These are phyloP conservation scores for Tolypeutes matacus DNA, from an alignment of 2,797 vertebrate genomes.

Conservation along the genomic window DNA sequence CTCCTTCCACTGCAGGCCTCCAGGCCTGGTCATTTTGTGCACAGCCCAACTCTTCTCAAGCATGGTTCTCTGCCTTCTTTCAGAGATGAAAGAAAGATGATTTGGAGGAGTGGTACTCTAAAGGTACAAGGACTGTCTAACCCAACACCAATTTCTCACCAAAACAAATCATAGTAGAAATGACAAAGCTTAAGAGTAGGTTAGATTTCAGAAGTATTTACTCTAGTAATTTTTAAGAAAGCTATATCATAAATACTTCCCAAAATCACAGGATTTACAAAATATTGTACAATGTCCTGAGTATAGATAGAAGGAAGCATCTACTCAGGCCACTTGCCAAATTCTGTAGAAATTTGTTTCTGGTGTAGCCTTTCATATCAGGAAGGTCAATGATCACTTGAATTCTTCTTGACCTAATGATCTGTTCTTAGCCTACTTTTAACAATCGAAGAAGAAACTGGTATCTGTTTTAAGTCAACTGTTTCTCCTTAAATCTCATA, in stretches of 20 bases:
- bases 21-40: slow-evolving; percentile 42
- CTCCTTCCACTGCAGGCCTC: slow-evolving; percentile 13
- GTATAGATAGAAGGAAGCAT: slow-evolving; percentile 77
- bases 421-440: slow-evolving; percentile 80
- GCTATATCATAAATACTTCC: slow-evolving; percentile 81
- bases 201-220: slow-evolving; percentile 81
- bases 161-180: slow-evolving; percentile 81
- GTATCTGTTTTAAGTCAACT: slow-evolving; percentile 80
- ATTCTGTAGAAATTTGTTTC: slow-evolving; percentile 67
- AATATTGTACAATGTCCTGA: slow-evolving; percentile 73
- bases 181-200: slow-evolving; percentile 73
- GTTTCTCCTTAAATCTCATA: slow-evolving; percentile 84
- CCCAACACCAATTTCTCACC: slow-evolving; percentile 71
- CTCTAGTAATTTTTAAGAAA: slow-evolving; percentile 73
- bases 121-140: slow-evolving; percentile 77
- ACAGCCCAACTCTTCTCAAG: slow-evolving; percentile 58
- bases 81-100: slow-evolving; percentile 59
- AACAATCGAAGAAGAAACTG: slow-evolving; percentile 84
- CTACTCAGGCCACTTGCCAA: slow-evolving; percentile 76
- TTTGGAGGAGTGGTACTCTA: slow-evolving; percentile 78
- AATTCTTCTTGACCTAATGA: slow-evolving; percentile 82
- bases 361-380: slow-evolving; percentile 78
- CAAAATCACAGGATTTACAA: slow-evolving; percentile 82
- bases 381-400: slow-evolving; percentile 76
- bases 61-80: slow-evolving; percentile 45